Evolutionary conservation across 1,140 invertebrate genomes (phyloP).

Genomic region (Homarus americanus): DNA sequence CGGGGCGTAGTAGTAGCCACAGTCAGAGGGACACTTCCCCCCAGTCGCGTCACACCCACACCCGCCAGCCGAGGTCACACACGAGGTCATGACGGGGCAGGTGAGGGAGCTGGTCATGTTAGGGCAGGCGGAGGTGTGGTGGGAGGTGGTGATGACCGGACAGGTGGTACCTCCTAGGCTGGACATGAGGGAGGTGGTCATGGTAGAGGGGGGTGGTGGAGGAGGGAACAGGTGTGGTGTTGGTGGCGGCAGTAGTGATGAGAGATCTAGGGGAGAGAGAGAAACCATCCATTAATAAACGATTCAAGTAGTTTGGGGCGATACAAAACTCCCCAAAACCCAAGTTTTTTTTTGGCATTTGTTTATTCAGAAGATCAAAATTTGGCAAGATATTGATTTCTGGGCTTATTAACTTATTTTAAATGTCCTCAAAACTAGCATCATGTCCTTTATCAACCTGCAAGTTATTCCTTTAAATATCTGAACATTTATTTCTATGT

Average conservation of each 20-base stretch:
- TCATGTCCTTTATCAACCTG: too few species aligned
- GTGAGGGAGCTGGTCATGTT: slow-evolving; percentile 1
- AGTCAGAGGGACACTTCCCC: slow-evolving; percentile 42
- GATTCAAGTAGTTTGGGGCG: too few species aligned
- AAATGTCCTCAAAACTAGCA: too few species aligned
- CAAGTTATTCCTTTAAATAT: too few species aligned
- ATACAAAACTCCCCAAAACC: too few species aligned
- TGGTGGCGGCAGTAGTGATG: not conserved
- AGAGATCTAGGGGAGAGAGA: not conserved
- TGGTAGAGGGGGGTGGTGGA: not conserved
- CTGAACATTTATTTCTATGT: too few species aligned
- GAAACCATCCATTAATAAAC: too few species aligned
- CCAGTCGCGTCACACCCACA: slow-evolving; percentile 37
- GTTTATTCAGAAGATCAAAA: too few species aligned
- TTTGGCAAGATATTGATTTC: too few species aligned
- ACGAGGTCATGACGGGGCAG: slow-evolving; percentile 4
- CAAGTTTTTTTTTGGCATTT: too few species aligned
- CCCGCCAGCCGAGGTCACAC: not conserved
- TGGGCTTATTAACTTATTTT: too few species aligned
- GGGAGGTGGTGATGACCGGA: slow-evolving; percentile 14
- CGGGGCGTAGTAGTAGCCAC: slow-evolving; percentile 40
- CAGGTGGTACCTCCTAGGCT: slow-evolving; percentile 19
- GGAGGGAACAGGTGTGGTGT: not conserved
- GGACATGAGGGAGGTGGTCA: not conserved
- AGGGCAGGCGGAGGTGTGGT: slow-evolving; percentile 4